Evolutionary conservation across 2,113 vertebrate genomes (phyloP), one percentile per base, ranked within the genome.

Genomic region (Hippocampus comes): DNA sequence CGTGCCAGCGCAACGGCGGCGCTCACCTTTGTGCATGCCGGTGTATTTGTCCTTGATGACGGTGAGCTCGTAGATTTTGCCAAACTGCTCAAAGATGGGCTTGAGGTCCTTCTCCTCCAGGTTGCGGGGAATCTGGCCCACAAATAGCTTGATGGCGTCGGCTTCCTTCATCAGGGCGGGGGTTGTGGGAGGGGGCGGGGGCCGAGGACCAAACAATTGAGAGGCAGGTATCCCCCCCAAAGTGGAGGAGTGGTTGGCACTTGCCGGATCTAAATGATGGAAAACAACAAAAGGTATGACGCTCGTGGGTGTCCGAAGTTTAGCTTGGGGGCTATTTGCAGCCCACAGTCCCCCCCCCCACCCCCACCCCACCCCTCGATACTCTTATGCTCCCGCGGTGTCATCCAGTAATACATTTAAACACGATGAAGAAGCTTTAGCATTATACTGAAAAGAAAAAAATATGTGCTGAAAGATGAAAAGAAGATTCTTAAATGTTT

Each of bases 1-100:
- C 56, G 56, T 72, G 56, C 34, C 48, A 20, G 71, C 51, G 61
- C 5, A 55, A 68, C 4, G 74, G 25, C 21, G 15, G 69, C 51
- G 76, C 89, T 76, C 90, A 97, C 96, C 96, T 95, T 98, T 98
- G 92, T 98, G 96, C 96, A 96, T 95, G 72, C 96, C 96, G n/a
- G 96, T 97, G 92, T 95, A 96, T 91, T 95, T 96, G 92, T 98
- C 96, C 91, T 98, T 98, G 90, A 98, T 96, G 91, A 97, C 96
- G 69, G 96, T 98, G 84, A 98, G 89, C 90, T 98, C 96, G 88
- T 96, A 97, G 94, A 97, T 97, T 72, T 95, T 95, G 20, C 96
- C 96, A 68, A 97, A 97, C 86, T 96, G 95, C 83, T 96, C 95
- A 9, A 97, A 97, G 75, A 97, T 94, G 25, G 96, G 96, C 42